Percentiles rank a stretch among this genome's conserved stretches.
Conservation (phyloP, 2,797 vertebrate species). For the Champsocephalus esox region DNA sequence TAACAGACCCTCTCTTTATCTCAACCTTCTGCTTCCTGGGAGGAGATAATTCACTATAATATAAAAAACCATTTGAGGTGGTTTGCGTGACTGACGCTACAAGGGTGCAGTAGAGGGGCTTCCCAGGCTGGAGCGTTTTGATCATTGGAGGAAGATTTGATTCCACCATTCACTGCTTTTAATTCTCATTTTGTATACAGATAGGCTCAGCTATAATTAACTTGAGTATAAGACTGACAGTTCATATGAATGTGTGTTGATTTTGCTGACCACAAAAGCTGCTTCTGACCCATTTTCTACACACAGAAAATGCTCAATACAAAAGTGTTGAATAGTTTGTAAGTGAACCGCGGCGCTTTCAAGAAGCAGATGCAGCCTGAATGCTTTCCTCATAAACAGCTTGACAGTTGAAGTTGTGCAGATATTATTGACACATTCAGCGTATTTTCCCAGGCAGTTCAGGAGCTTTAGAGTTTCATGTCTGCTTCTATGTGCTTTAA, state of each 20-base stretch:
- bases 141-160: constrained; percentile 44
- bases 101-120: constrained; percentile 12
- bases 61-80: constrained; percentile 61
- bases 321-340: background rate
- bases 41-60: constrained; percentile 64
- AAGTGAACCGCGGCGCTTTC: background rate
- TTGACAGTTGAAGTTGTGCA: constrained; percentile 3
- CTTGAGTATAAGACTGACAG: background rate
- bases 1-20: constrained; percentile 70
- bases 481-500: constrained; percentile 2
- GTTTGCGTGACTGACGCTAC: constrained; percentile 49
- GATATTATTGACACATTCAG: background rate
- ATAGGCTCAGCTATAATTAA: background rate
- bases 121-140: constrained; percentile 26
- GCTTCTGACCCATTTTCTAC: constrained; percentile 3
- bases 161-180: constrained; percentile 33
- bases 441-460: constrained; percentile 16
- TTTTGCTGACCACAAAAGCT: constrained; percentile 12
- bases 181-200: constrained; percentile 26
- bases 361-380: background rate
- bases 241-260: background rate
- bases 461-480: constrained; percentile 14
- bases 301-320: background rate
- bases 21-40: constrained; percentile 46
- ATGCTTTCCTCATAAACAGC: background rate